These are phyloP conservation scores for Fopius arisanus DNA, from an alignment of 1,140 invertebrate genomes.

Conservation along the genomic window DNA sequence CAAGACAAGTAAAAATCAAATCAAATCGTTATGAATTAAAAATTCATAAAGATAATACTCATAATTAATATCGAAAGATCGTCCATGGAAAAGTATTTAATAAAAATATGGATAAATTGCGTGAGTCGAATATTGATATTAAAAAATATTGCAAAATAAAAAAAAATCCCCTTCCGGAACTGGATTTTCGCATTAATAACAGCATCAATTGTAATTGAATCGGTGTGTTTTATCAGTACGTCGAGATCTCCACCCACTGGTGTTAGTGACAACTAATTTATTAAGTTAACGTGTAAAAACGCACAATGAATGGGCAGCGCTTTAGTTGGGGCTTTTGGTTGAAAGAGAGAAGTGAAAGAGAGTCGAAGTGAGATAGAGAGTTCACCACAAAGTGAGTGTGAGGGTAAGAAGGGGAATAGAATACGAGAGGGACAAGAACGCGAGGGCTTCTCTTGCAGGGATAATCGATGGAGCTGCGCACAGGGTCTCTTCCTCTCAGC, in stretches of 20 bases:
- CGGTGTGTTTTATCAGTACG: neutral
- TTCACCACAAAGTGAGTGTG: slow-evolving; percentile 10
- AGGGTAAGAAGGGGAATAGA: slow-evolving; percentile 2
- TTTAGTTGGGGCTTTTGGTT: neutral
- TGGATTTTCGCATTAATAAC: too few relatives aligned
- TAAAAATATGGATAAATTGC: too few relatives aligned
- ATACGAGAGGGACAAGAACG: slow-evolving; percentile 23
- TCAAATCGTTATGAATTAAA: too few relatives aligned
- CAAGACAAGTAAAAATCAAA: too few relatives aligned
- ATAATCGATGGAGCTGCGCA: slow-evolving; percentile 37
- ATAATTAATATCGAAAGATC: too few relatives aligned
- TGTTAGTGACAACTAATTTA: slow-evolving; percentile 9
- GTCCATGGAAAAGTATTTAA: too few relatives aligned
- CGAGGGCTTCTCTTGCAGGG: slow-evolving; percentile 29
- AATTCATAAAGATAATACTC: too few relatives aligned
- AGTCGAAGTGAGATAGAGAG: neutral
- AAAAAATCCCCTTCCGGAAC: too few relatives aligned
- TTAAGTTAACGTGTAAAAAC: slow-evolving; percentile 7
- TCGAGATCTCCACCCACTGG: neutral
- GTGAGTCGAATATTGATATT: too few relatives aligned
- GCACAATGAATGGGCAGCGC: neutral
- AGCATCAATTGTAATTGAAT: neutral
- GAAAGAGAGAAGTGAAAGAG: slow-evolving; percentile 2
- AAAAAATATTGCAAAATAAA: too few relatives aligned
- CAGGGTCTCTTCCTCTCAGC: slow-evolving; percentile 11